Conservation (phyloP, 1,140 invertebrate genomes). For the Temnothorax longispinosus region DNA sequence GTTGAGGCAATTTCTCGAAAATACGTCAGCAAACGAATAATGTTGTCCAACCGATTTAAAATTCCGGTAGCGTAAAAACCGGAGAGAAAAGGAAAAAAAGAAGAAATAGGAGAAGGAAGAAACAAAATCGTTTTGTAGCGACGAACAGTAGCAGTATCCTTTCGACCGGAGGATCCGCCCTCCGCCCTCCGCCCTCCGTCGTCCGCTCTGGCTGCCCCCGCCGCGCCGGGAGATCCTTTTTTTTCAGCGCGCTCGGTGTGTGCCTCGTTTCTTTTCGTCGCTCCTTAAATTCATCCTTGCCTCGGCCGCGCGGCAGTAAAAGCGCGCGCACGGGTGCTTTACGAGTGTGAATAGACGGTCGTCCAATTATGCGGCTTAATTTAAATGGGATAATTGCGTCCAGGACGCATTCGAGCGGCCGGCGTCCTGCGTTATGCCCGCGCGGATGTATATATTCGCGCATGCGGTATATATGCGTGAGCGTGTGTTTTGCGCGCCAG, state of each 20-base stretch:
- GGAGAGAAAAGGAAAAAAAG: not conserved
- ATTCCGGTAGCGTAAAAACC: conserved; percentile 22
- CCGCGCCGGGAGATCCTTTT: conserved; percentile 32
- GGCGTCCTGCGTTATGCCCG: conserved; percentile 62
- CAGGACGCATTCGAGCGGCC: conserved; percentile 50
- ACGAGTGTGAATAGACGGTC: conserved; percentile 83
- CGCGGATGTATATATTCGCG: conserved; percentile 61
- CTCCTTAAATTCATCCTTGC: conserved; percentile 64
- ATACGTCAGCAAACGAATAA: conserved; percentile 37
- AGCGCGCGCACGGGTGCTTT: conserved; percentile 77
- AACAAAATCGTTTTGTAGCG: conserved; percentile 67
- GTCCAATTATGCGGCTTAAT: conserved; percentile 84
- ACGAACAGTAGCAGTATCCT: conserved; percentile 79
- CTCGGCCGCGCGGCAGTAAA: conserved; percentile 75
- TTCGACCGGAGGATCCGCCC: conserved; percentile 77
- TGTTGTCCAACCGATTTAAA: conserved; percentile 34
- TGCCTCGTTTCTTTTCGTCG: conserved; percentile 56
- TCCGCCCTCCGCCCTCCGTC: conserved; percentile 71
- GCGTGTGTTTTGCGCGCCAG: conserved; percentile 58
- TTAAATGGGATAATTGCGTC: conserved; percentile 84
- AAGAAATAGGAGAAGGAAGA: conserved; percentile 13
- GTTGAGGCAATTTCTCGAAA: not conserved
- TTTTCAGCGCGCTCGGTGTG: conserved; percentile 44
- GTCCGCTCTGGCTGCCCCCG: conserved; percentile 17
- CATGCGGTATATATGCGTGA: not conserved